Conservation (phyloP, 2,888 invertebrate species). For the Drosophila cracens region DNA sequence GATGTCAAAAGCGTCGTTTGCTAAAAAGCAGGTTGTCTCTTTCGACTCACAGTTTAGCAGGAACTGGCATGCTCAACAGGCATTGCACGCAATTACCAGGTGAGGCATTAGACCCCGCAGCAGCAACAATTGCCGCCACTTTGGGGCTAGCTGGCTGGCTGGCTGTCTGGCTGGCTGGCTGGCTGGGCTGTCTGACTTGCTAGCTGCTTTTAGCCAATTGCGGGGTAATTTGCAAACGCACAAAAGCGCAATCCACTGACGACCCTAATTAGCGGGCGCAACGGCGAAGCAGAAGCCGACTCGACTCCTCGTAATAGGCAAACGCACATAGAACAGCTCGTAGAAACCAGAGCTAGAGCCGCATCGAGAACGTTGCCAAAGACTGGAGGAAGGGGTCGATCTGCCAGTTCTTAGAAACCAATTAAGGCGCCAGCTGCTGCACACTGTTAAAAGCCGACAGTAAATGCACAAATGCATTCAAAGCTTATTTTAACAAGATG, state of each 20-base stretch:
- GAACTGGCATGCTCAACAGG: slow-evolving; percentile 50
- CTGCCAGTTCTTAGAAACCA: slow-evolving; percentile 72
- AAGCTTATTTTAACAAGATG: neutral
- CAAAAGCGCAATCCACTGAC: slow-evolving; percentile 67
- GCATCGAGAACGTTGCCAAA: slow-evolving; percentile 45
- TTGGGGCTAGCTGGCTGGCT: neutral
- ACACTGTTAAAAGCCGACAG: slow-evolving; percentile 42
- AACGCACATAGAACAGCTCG: slow-evolving; percentile 54
- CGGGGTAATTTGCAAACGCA: slow-evolving; percentile 79
- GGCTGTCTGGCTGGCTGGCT: neutral
- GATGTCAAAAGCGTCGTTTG: slow-evolving; percentile 15
- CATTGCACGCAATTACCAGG: slow-evolving; percentile 66
- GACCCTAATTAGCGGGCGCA: slow-evolving; percentile 81
- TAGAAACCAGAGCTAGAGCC: slow-evolving; percentile 24
- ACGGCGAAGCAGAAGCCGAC: slow-evolving; percentile 35
- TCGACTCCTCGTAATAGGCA: slow-evolving; percentile 52
- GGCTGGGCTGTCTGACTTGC: slow-evolving; percentile 4
- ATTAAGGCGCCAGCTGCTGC: slow-evolving; percentile 69
- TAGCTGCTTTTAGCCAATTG: slow-evolving; percentile 61
- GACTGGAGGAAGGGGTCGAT: slow-evolving; percentile 62
- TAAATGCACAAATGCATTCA: neutral
- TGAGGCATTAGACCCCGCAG: slow-evolving; percentile 30
- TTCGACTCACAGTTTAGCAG: slow-evolving; percentile 52
- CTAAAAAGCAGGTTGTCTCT: slow-evolving; percentile 10
- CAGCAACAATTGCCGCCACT: slow-evolving; percentile 6